These are phyloP conservation scores for Acrossocheilus wenchowensis DNA, from an alignment of 2,797 vertebrate species.

Conservation along the genomic window DNA sequence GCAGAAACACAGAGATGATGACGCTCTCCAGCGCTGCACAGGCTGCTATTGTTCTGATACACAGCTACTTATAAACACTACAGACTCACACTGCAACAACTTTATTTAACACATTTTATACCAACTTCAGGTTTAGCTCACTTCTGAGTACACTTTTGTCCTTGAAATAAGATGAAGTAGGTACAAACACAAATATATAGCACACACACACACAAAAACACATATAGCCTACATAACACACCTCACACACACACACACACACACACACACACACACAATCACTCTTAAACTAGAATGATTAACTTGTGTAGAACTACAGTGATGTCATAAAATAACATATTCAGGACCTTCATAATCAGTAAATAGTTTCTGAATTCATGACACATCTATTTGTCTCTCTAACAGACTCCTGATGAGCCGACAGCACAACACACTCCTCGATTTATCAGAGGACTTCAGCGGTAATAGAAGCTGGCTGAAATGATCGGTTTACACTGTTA, in stretches of 20 bases:
- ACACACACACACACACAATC: too few species aligned
- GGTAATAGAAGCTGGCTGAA: background rate
- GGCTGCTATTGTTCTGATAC: background rate
- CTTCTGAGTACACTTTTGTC: background rate
- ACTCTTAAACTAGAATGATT: background rate
- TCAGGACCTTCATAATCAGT: background rate
- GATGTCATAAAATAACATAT: too few species aligned
- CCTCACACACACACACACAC: too few species aligned
- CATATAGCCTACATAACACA: background rate
- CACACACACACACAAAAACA: background rate
- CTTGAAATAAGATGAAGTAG: background rate
- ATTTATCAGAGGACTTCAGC: background rate
- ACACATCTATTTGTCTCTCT: background rate
- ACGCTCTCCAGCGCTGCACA: background rate
- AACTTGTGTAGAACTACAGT: background rate
- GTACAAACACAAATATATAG: background rate
- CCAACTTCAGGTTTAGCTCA: background rate
- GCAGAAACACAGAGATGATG: conserved; percentile 7
- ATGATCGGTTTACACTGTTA: background rate
- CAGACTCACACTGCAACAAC: background rate
- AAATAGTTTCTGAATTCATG: background rate
- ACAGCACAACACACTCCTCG: background rate
- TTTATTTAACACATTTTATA: background rate
- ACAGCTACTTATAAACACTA: background rate
- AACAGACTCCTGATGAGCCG: background rate